phyloP scores from a whole-genome alignment of 2,888 invertebrate genomes.

The Cerceris ruficornis region DNA sequence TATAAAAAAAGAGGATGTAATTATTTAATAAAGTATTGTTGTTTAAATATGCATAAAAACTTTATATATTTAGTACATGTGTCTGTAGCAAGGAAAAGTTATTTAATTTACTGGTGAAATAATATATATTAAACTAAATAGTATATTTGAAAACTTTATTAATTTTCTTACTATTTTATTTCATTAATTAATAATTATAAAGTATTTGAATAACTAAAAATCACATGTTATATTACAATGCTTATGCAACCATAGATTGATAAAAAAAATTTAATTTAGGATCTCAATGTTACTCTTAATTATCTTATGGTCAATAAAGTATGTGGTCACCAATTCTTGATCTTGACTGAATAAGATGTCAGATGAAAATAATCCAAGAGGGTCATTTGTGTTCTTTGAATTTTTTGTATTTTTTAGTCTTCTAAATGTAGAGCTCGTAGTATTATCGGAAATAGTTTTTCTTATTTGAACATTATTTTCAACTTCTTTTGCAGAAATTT shows the following conservation, averaged over 20 bases:
- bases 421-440: constrained; percentile 58
- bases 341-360: constrained; percentile 37
- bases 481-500: constrained; percentile 42
- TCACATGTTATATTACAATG: neutral
- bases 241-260: neutral
- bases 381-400: constrained; percentile 70
- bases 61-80: no score
- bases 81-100: no score
- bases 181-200: no score
- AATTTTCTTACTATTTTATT: no score
- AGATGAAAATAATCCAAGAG: constrained; percentile 71
- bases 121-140: no score
- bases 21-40: neutral
- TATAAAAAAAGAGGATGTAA: neutral
- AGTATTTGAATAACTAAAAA: no score
- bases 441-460: constrained; percentile 52
- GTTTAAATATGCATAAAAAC: no score
- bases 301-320: neutral
- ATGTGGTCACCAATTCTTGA: constrained; percentile 38
- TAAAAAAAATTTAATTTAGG: neutral
- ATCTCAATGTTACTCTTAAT: neutral
- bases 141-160: neutral
- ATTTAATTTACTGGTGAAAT: no score
- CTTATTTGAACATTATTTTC: constrained; percentile 40
- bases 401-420: constrained; percentile 71